A percentile compares a stretch with the other conserved stretches of the same genome.
phyloP scores from a whole-genome alignment of 2,797 vertebrate genomes.

The Poecilia picta region DNA sequence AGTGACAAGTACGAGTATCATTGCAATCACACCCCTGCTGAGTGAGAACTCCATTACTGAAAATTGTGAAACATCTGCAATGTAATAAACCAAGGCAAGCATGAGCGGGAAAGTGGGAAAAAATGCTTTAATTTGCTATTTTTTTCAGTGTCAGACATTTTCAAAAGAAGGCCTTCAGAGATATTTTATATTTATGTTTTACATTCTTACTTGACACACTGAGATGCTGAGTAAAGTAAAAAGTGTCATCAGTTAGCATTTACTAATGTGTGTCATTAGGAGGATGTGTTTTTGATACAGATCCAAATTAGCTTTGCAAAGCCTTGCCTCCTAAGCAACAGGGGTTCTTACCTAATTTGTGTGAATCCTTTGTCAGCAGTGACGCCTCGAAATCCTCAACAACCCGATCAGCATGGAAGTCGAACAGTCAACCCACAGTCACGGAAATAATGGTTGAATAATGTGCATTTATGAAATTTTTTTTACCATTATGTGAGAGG shows the following conservation, averaged over 20 bases:
- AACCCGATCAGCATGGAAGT: background rate
- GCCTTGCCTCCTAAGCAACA: background rate
- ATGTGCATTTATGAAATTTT: too few species aligned
- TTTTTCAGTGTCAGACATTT: background rate
- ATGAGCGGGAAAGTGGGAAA: background rate
- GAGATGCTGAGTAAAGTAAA: background rate
- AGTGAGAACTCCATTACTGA: slow-evolving; percentile 4
- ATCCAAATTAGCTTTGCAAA: background rate
- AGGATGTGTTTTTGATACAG: background rate
- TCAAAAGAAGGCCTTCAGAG: background rate
- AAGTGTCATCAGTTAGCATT: background rate
- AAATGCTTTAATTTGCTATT: background rate
- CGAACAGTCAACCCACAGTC: background rate
- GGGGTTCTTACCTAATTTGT: background rate
- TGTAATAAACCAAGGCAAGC: background rate
- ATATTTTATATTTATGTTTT: background rate
- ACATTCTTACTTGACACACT: background rate
- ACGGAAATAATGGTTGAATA: too few species aligned
- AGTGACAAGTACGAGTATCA: background rate
- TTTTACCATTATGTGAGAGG: background rate
- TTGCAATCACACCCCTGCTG: slow-evolving; percentile 9
- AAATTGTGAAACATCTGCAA: background rate
- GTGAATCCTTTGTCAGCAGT: background rate
- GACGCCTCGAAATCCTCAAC: background rate
- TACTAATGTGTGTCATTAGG: background rate